phyloP scores from a whole-genome alignment of 2,888 invertebrate species.

The Macaria liturata region DNA sequence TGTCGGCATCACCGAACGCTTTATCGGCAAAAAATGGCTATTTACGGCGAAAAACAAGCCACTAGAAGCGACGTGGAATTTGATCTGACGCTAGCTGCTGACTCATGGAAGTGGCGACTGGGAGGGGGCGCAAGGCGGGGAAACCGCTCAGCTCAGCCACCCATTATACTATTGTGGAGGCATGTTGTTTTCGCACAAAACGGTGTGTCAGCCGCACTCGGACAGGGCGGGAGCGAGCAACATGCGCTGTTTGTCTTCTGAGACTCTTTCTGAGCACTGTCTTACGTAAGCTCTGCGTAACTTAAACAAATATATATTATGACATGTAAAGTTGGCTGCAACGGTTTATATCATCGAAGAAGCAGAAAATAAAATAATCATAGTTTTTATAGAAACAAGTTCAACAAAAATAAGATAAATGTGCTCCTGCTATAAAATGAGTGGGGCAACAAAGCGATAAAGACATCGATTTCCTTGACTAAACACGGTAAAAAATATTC shows the following conservation, averaged over 20 bases:
- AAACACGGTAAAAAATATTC: constrained; percentile 26
- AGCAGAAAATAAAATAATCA: too few relatives aligned
- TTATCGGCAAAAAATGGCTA: constrained; percentile 63
- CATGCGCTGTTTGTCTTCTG: too few relatives aligned
- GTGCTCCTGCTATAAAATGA: not conserved
- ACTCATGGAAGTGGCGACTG: constrained; percentile 69
- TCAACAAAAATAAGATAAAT: too few relatives aligned
- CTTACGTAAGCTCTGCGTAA: too few relatives aligned
- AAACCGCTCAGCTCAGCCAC: constrained; percentile 70
- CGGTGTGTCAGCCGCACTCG: constrained; percentile 67
- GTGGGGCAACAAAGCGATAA: constrained; percentile 1
- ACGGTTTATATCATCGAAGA: too few relatives aligned
- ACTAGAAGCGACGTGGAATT: constrained; percentile 71
- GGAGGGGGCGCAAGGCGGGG: constrained; percentile 41
- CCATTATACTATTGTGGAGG: constrained; percentile 76
- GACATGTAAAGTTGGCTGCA: too few relatives aligned
- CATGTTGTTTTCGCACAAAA: constrained; percentile 75
- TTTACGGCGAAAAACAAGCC: constrained; percentile 71
- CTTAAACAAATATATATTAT: too few relatives aligned
- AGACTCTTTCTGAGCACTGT: too few relatives aligned
- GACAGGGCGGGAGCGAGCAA: constrained; percentile 39
- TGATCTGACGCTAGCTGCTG: constrained; percentile 73
- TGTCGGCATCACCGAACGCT: constrained; percentile 62
- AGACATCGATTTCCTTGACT: constrained; percentile 27
- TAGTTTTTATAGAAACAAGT: too few relatives aligned